Evolutionary conservation across 1,140 invertebrate species (phyloP).

Genomic region (Zaprionus taronus): DNA sequence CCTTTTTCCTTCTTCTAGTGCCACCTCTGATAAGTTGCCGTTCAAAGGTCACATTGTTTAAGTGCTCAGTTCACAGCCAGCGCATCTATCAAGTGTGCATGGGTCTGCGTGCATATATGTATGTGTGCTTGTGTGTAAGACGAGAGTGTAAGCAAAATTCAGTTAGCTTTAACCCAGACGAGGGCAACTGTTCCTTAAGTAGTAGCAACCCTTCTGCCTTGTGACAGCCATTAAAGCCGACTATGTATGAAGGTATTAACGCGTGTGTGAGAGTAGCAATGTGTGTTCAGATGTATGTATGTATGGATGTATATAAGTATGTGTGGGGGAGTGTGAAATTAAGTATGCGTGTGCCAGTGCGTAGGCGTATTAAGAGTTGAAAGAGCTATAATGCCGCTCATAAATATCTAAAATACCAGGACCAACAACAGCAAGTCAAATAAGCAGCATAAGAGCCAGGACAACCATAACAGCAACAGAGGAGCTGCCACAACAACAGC

Average conservation of each 20-base stretch:
- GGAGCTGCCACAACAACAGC: background rate
- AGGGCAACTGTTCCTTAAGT: background rate
- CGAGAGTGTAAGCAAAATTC: constrained; percentile 14
- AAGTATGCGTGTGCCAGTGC: constrained; percentile 33
- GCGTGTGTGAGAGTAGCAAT: constrained; percentile 14
- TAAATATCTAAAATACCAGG: constrained; percentile 48
- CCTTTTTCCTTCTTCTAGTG: background rate
- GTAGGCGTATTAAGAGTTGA: constrained; percentile 45
- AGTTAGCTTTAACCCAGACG: constrained; percentile 23
- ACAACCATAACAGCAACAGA: constrained; percentile 7
- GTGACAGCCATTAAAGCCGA: constrained; percentile 23
- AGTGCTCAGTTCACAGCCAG: constrained; percentile 27
- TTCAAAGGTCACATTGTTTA: constrained; percentile 44
- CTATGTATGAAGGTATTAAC: constrained; percentile 35
- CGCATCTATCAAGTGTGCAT: constrained; percentile 33
- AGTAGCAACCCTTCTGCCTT: background rate
- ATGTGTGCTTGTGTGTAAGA: constrained; percentile 5
- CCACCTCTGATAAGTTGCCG: background rate
- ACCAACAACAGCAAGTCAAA: background rate
- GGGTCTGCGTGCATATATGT: background rate
- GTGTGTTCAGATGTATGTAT: background rate
- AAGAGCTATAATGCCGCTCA: constrained; percentile 65
- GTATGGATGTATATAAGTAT: background rate
- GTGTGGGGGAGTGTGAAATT: constrained; percentile 23
- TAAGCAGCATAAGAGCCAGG: background rate